phyloP scores from a whole-genome alignment of 2,888 invertebrate genomes.

The Hemicrepidius hirtus region DNA sequence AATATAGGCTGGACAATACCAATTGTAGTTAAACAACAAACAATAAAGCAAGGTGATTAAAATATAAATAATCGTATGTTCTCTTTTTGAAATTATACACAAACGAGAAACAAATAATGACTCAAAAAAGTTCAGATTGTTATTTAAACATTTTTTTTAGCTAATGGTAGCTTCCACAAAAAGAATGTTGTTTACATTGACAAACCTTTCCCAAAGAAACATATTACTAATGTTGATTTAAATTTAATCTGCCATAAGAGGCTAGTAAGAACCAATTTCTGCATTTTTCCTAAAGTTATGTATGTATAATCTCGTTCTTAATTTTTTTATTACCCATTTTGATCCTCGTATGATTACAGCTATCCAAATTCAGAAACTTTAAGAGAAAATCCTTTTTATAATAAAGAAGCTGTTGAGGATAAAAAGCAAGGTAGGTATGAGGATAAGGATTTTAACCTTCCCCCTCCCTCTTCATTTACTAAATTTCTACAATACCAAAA shows the following conservation, averaged over 20 bases:
- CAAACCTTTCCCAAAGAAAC: constrained; percentile 62
- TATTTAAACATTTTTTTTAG: constrained; percentile 37
- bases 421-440: not conserved
- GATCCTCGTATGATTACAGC: no score
- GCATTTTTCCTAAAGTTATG: constrained; percentile 50
- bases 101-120: no score
- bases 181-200: constrained; percentile 66
- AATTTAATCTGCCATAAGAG: constrained; percentile 60
- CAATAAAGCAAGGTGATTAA: constrained; percentile 41
- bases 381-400: not conserved
- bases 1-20: constrained; percentile 65
- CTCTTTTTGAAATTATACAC: no score
- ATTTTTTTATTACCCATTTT: not conserved
- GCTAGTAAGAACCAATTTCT: constrained; percentile 63
- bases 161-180: constrained; percentile 36
- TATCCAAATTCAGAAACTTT: not conserved
- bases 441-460: no score
- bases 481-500: not conserved
- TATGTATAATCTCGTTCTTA: constrained; percentile 5
- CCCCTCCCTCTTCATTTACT: no score
- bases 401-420: not conserved
- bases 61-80: no score
- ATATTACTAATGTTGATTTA: constrained; percentile 59
- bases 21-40: constrained; percentile 62
- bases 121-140: constrained; percentile 19